Conservation (phyloP, 2,113 vertebrate genomes). For the Tragelaphus imberbis region DNA sequence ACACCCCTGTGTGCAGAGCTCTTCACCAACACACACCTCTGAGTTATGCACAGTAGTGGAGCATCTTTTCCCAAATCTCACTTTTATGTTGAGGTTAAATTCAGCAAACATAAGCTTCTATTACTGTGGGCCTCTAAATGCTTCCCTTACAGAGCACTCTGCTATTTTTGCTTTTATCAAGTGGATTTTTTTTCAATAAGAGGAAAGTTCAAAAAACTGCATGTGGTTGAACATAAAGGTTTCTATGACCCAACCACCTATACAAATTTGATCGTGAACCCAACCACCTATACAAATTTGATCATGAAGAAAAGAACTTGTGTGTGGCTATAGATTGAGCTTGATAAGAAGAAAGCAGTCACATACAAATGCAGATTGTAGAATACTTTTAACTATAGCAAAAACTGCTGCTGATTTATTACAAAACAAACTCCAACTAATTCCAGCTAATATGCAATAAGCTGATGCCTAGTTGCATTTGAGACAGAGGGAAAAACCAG, state of each 20-base stretch:
- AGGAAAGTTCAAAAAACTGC: neutral
- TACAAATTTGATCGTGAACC: neutral
- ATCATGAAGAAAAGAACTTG: neutral
- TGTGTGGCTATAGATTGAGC: neutral
- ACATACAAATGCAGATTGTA: neutral
- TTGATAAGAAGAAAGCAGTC: neutral
- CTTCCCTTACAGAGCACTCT: neutral
- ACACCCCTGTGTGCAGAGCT: neutral
- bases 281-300: neutral
- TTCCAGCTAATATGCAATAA: neutral
- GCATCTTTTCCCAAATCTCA: neutral
- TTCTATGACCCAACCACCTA: neutral
- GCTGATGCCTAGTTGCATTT: neutral
- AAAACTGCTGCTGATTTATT: neutral
- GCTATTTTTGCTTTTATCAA: neutral
- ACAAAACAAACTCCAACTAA: neutral
- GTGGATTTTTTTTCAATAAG: neutral
- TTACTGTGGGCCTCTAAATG: neutral
- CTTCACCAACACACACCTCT: no score
- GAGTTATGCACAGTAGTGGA: neutral
- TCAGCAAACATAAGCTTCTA: neutral
- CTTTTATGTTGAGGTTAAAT: neutral
- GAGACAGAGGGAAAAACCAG: neutral
- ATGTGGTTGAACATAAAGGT: neutral
- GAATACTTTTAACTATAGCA: neutral